Conservation (phyloP, 2,888 invertebrate species). For the Lasius platythorax region DNA sequence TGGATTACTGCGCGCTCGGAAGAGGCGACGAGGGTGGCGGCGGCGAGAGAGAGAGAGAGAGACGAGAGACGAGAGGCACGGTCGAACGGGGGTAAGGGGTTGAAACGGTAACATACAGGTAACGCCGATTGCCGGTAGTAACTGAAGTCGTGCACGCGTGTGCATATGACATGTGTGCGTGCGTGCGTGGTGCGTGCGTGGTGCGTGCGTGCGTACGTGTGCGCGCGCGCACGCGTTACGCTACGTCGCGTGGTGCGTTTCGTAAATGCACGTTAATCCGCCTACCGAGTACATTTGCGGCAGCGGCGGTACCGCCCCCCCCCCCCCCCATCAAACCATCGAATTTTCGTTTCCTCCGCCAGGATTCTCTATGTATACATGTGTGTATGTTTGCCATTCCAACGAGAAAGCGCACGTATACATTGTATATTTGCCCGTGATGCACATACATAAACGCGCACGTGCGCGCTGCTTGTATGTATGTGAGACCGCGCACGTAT, state of each 20-base stretch:
- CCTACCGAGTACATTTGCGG: conserved; percentile 79
- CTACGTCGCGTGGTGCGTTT: conserved; percentile 70
- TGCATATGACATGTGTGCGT: not conserved
- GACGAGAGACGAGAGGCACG: conserved; percentile 46
- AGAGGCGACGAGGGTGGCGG: conserved; percentile 61
- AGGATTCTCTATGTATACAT: conserved; percentile 54
- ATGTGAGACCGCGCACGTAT: conserved; percentile 17
- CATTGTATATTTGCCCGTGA: conserved; percentile 28
- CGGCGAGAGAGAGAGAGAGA: conserved; percentile 19
- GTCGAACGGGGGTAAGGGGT: conserved; percentile 35
- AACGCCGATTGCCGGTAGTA: conserved; percentile 55
- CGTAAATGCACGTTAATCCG: conserved; percentile 81
- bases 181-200: conserved; percentile 62
- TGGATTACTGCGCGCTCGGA: conserved; percentile 78
- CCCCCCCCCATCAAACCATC: conserved; percentile 72
- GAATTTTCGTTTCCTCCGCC: conserved; percentile 75
- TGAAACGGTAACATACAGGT: conserved; percentile 32
- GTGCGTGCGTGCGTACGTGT: not conserved
- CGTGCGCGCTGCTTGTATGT: not conserved
- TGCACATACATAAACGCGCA: conserved; percentile 20
- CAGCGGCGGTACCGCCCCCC: conserved; percentile 70
- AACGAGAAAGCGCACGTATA: conserved; percentile 66
- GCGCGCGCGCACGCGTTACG: conserved; percentile 21
- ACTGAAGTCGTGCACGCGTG: conserved; percentile 70
- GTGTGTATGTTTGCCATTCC: conserved; percentile 66